phyloP scores from a whole-genome alignment of 1,140 invertebrate genomes.

The Scaptomyza hsui region DNA sequence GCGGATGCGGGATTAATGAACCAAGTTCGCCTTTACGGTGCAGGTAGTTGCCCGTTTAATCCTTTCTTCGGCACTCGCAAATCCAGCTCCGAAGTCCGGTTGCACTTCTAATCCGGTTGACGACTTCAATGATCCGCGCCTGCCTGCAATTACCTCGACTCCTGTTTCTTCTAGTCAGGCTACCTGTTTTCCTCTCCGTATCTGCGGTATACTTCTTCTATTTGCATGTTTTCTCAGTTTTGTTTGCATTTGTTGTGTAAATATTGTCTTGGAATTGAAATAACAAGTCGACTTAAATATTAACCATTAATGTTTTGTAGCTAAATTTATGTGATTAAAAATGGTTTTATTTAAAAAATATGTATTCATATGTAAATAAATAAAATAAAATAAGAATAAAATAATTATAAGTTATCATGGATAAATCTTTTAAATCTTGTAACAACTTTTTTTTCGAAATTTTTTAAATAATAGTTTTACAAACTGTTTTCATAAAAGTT shows the following conservation, averaged over 20 bases:
- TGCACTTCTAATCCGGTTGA: constrained; percentile 73
- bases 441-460: too few relatives aligned
- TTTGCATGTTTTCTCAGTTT: constrained; percentile 58
- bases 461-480: too few relatives aligned
- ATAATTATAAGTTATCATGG: too few relatives aligned
- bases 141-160: constrained; percentile 9
- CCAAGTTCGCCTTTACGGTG: constrained; percentile 3
- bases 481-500: too few relatives aligned
- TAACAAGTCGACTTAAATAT: background rate
- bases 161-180: background rate
- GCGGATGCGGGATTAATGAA: constrained; percentile 74
- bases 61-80: constrained; percentile 60
- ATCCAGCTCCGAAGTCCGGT: constrained; percentile 65
- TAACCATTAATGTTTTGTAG: too few relatives aligned
- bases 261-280: constrained; percentile 45
- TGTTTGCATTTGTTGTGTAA: constrained; percentile 76
- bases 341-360: too few relatives aligned
- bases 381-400: too few relatives aligned
- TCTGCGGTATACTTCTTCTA: constrained; percentile 37
- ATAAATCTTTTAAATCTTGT: too few relatives aligned
- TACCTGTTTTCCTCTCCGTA: constrained; percentile 31
- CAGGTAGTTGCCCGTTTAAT: constrained; percentile 70
- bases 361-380: too few relatives aligned
- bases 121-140: constrained; percentile 59
- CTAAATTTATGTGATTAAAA: too few relatives aligned